These are phyloP conservation scores for Griposia aprilina DNA, from an alignment of 2,888 invertebrate genomes.

Conservation along the genomic window DNA sequence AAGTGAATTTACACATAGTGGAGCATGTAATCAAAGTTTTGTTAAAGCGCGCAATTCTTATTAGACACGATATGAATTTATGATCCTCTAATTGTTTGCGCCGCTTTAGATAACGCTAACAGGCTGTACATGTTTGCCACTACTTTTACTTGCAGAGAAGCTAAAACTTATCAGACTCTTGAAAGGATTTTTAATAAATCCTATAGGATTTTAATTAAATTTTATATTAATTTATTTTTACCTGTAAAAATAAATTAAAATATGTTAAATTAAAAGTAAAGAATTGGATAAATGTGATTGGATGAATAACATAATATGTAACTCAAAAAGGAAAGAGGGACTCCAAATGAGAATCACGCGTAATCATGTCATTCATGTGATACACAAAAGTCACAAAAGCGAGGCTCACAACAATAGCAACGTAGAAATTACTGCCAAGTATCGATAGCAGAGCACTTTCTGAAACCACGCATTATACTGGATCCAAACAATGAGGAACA, in stretches of 20 bases:
- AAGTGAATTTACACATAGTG: slow-evolving; percentile 60
- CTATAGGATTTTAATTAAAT: too few species aligned
- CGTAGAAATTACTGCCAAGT: slow-evolving; percentile 79
- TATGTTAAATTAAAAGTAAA: not conserved
- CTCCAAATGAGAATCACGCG: slow-evolving; percentile 70
- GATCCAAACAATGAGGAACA: slow-evolving; percentile 73
- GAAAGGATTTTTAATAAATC: slow-evolving; percentile 12
- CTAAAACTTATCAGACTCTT: slow-evolving; percentile 38
- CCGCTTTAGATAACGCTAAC: slow-evolving; percentile 85
- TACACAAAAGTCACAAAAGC: slow-evolving; percentile 77
- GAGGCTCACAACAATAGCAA: slow-evolving; percentile 76
- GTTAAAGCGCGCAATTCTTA: slow-evolving; percentile 76
- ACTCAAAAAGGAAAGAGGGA: slow-evolving; percentile 51
- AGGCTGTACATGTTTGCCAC: slow-evolving; percentile 70
- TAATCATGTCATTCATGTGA: slow-evolving; percentile 75
- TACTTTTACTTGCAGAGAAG: slow-evolving; percentile 30
- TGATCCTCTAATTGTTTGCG: slow-evolving; percentile 86
- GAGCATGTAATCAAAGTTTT: slow-evolving; percentile 70
- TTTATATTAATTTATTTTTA: too few species aligned
- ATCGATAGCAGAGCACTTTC: slow-evolving; percentile 78
- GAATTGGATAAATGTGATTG: slow-evolving; percentile 4
- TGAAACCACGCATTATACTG: slow-evolving; percentile 75
- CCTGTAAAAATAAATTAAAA: slow-evolving; percentile 3
- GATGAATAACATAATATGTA: slow-evolving; percentile 21
- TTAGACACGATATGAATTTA: slow-evolving; percentile 82